phyloP scores from a whole-genome alignment of 2,797 vertebrate genomes.

The Dendrocincla fuliginosa region DNA sequence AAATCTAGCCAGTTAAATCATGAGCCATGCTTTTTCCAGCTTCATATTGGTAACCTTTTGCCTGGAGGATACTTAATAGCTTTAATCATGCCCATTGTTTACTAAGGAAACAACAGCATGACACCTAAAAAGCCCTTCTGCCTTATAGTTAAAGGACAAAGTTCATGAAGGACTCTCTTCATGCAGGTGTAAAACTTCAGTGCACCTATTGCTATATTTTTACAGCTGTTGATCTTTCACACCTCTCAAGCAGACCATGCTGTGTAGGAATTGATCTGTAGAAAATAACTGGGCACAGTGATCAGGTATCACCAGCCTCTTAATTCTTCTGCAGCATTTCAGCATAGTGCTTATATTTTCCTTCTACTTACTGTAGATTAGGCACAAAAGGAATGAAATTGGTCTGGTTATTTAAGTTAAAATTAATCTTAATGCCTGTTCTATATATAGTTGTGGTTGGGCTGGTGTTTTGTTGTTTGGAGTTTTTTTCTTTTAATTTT shows the following conservation, averaged over 20 bases:
- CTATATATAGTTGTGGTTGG: not conserved
- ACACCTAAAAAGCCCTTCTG: slow-evolving; percentile 13
- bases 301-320: not conserved
- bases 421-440: not conserved
- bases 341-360: not conserved
- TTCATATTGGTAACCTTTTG: not conserved
- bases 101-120: slow-evolving; percentile 52
- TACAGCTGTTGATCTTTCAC: slow-evolving; percentile 63
- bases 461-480: not conserved
- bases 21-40: not conserved
- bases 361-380: not conserved
- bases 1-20: slow-evolving; percentile 44
- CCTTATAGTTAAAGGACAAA: slow-evolving; percentile 14
- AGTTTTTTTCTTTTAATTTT: not conserved
- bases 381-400: not conserved
- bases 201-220: slow-evolving; percentile 36
- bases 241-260: not conserved
- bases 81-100: slow-evolving; percentile 68
- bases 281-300: slow-evolving; percentile 23
- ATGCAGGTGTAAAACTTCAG: slow-evolving; percentile 45
- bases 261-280: not conserved
- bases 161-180: slow-evolving; percentile 26
- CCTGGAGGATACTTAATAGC: slow-evolving; percentile 8
- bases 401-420: not conserved
- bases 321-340: slow-evolving; percentile 17